Percentiles rank a stretch among this genome's conserved stretches.
phyloP scores from a whole-genome alignment of 2,888 invertebrate genomes.

The Ormyrus nitidulus region DNA sequence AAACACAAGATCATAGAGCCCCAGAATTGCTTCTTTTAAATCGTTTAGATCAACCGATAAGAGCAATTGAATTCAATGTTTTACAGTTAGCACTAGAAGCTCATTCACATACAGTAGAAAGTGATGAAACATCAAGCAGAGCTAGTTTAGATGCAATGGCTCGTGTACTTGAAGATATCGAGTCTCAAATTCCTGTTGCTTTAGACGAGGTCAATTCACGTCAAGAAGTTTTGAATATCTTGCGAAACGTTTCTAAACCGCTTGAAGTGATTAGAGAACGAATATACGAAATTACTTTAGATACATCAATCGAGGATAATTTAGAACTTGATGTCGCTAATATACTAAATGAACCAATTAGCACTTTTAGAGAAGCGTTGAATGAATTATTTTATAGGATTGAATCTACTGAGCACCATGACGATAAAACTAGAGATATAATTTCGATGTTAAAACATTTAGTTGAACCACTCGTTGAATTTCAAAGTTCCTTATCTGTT shows the following conservation, averaged over 20 bases:
- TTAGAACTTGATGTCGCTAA: slow-evolving; percentile 64
- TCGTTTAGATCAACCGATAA: slow-evolving; percentile 61
- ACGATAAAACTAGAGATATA: slow-evolving; percentile 59
- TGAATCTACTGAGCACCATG: slow-evolving; percentile 54
- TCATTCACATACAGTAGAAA: slow-evolving; percentile 43
- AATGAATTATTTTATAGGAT: slow-evolving; percentile 58
- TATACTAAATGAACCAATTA: slow-evolving; percentile 62
- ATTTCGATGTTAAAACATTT: slow-evolving; percentile 60
- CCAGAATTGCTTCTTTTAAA: slow-evolving; percentile 64
- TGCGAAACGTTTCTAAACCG: slow-evolving; percentile 64
- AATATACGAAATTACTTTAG: slow-evolving; percentile 60
- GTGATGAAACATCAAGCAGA: slow-evolving; percentile 48
- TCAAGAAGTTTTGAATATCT: slow-evolving; percentile 61
- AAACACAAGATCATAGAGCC: slow-evolving; percentile 61
- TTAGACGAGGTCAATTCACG: slow-evolving; percentile 58
- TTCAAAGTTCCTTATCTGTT: slow-evolving; percentile 66
- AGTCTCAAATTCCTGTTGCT: slow-evolving; percentile 59
- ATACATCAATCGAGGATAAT: slow-evolving; percentile 58
- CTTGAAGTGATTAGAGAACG: slow-evolving; percentile 61
- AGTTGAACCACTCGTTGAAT: slow-evolving; percentile 66
- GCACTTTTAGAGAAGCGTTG: slow-evolving; percentile 55
- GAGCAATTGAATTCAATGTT: slow-evolving; percentile 60
- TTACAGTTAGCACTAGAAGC: slow-evolving; percentile 59
- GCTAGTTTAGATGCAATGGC: slow-evolving; percentile 55
- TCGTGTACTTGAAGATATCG: slow-evolving; percentile 58